phyloP scores from a whole-genome alignment of 2,113 vertebrate species.

The Sapayoa aenigma region DNA sequence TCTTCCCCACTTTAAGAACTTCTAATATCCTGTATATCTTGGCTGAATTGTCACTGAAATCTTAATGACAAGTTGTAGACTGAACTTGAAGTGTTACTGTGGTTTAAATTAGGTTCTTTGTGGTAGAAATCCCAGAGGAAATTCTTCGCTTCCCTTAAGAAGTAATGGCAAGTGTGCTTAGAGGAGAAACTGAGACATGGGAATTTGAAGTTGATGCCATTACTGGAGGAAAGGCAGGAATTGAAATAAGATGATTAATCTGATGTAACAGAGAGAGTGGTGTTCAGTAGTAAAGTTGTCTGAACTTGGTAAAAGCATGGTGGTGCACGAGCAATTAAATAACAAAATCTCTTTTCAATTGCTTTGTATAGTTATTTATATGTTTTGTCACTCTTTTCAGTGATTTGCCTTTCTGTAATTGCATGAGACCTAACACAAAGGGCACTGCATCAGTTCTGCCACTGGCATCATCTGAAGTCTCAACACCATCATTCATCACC shows the following conservation, averaged over 20 bases:
- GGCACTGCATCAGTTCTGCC: not conserved
- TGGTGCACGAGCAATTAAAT: not conserved
- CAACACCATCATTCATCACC: not conserved
- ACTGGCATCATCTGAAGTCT: not conserved
- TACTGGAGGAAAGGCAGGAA: not conserved
- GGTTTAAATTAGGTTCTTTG: slow-evolving; percentile 35
- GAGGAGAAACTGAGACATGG: not conserved
- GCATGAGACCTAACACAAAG: not conserved
- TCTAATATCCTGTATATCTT: not conserved
- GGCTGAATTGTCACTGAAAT: not conserved
- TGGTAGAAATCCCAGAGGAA: not conserved
- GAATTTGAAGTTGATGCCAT: not conserved
- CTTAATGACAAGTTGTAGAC: not conserved
- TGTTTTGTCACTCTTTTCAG: rapidly evolving
- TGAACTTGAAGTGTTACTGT: not conserved
- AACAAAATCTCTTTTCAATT: not conserved
- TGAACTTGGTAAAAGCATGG: not conserved
- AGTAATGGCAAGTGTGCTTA: not conserved
- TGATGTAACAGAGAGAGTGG: not conserved
- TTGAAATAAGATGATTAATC: not conserved
- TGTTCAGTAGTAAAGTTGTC: not conserved
- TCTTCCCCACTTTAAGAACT: not conserved
- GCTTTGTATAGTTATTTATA: not conserved
- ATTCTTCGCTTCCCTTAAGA: not conserved
- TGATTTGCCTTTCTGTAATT: not conserved